A percentile compares a stretch with the other conserved stretches of the same genome.
Evolutionary conservation across 2,113 vertebrate genomes (phyloP).

Genomic region (Ammodytes marinus): DNA sequence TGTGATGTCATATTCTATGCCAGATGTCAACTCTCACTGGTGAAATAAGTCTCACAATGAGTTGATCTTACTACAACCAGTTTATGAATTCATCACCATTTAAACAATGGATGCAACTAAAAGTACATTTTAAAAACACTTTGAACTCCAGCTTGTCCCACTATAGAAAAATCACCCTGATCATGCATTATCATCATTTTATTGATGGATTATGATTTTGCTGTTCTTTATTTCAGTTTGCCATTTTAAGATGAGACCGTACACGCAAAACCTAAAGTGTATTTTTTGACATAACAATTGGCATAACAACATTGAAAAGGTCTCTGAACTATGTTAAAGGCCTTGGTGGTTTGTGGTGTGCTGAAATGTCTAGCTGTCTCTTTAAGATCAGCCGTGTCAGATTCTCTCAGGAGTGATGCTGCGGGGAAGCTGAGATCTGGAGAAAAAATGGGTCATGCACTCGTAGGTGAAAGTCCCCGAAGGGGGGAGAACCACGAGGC

Average conservation of each 20-base stretch:
- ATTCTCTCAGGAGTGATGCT: conserved; percentile 43
- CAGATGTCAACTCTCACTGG: neutral
- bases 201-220: neutral
- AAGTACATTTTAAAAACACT: neutral
- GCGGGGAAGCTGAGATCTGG: conserved; percentile 57
- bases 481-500: conserved; percentile 43
- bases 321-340: neutral
- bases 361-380: conserved; percentile 49
- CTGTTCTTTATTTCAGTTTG: neutral
- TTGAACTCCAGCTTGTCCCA: neutral
- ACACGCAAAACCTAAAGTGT: neutral
- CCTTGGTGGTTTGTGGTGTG: neutral
- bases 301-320: neutral
- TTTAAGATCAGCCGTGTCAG: conserved; percentile 67
- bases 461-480: conserved; percentile 61
- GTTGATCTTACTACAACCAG: neutral
- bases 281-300: neutral
- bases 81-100: neutral
- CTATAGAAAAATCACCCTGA: neutral
- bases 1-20: too few species aligned
- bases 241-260: neutral
- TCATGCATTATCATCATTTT: neutral
- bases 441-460: conserved; percentile 77
- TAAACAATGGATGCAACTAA: neutral
- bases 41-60: neutral